A percentile compares a stretch with the other conserved stretches of the same genome.
Evolutionary conservation across 2,888 invertebrate species (phyloP).

Genomic region (Parnassius glacialis): DNA sequence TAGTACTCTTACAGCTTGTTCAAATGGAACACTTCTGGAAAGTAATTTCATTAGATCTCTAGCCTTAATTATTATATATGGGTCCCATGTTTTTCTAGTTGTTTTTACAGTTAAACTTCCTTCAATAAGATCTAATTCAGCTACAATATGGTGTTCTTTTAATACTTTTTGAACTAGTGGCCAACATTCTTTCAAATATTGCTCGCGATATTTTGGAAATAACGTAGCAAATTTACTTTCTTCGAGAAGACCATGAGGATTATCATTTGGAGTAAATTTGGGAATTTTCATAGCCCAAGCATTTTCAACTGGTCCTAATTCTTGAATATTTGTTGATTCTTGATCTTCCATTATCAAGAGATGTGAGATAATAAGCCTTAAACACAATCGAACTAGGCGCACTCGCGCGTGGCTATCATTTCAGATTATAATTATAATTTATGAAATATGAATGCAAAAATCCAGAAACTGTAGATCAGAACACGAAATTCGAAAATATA

Average conservation of each 20-base stretch:
- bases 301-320: constrained; percentile 85
- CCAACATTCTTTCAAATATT: constrained; percentile 97
- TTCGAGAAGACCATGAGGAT: constrained; percentile 92
- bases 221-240: constrained; percentile 98
- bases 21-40: constrained; percentile 97
- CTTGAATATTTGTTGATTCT: constrained; percentile 42
- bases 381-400: too few species aligned
- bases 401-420: too few species aligned
- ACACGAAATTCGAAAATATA: too few species aligned
- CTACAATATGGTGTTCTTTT: constrained; percentile 88
- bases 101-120: constrained; percentile 97
- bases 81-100: constrained; percentile 99
- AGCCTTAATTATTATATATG: constrained; percentile 97
- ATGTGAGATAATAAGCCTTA: too few species aligned
- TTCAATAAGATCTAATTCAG: constrained; percentile 95
- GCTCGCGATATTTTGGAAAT: constrained; percentile 98
- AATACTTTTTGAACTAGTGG: constrained; percentile 94
- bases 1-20: constrained; percentile 93
- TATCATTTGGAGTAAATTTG: constrained; percentile 92
- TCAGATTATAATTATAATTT: too few species aligned
- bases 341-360: constrained; percentile 45
- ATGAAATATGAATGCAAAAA: too few species aligned
- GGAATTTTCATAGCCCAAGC: constrained; percentile 94
- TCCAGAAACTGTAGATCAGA: too few species aligned
- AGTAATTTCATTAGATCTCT: constrained; percentile 97